Conservation (phyloP, 1,140 invertebrate species). For the Zophobas morio region DNA sequence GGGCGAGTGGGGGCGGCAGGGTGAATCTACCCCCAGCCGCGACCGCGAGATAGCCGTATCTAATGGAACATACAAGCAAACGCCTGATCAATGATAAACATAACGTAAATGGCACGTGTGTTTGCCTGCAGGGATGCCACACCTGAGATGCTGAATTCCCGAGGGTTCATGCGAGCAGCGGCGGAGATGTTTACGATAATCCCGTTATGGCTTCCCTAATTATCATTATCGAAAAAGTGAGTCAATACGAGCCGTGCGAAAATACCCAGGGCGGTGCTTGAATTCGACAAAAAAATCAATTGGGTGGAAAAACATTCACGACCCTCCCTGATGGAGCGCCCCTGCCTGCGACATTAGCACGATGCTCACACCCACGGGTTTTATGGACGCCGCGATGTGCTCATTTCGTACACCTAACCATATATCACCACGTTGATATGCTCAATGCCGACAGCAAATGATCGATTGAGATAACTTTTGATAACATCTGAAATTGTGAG, state of each 20-base stretch:
- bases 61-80: conserved; percentile 50
- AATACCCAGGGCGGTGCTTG: no score
- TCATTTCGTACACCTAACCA: conserved; percentile 5
- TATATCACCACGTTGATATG: conserved; percentile 5
- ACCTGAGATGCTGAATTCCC: conserved; percentile 48
- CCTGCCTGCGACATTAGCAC: conserved; percentile 3
- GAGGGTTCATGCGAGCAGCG: background rate
- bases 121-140: conserved; percentile 39
- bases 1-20: background rate
- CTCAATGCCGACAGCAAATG: conserved; percentile 22
- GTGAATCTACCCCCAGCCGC: background rate
- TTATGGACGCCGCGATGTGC: conserved; percentile 17
- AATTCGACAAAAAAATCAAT: no score
- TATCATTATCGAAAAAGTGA: no score
- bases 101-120: conserved; percentile 52
- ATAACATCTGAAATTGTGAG: background rate
- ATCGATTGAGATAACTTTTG: conserved; percentile 33
- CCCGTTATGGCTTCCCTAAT: no score
- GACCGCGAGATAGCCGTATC: conserved; percentile 46
- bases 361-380: conserved; percentile 6
- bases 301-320: no score
- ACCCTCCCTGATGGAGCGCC: no score
- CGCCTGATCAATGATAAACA: conserved; percentile 53
- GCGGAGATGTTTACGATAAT: no score
- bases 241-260: no score